A percentile compares a stretch with the other conserved stretches of the same genome.
phyloP scores from a whole-genome alignment of 23 tunicate genomes.

The Halocynthia aurantium region DNA sequence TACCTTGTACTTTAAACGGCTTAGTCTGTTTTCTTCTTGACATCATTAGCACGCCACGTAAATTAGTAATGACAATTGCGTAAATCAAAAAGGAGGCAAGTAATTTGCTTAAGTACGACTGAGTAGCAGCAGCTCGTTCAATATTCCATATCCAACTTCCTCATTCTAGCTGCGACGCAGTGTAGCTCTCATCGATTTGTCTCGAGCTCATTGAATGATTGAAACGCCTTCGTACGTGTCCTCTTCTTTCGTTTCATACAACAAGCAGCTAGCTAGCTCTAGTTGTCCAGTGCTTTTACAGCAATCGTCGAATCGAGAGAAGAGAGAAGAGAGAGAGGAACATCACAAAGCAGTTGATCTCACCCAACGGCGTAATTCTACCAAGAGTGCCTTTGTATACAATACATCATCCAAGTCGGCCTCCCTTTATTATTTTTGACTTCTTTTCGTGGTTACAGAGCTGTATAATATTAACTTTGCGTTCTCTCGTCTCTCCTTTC shows the following conservation, averaged over 20 bases:
- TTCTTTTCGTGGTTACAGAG: neutral
- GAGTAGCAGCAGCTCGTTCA: no score
- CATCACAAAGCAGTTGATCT: constrained; percentile 37
- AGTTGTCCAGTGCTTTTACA: neutral
- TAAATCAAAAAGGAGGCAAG: no score
- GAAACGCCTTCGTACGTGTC: constrained; percentile 22
- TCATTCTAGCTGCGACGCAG: no score
- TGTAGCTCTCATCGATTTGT: constrained; percentile 26
- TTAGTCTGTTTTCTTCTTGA: constrained; percentile 76
- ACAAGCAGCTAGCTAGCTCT: constrained; percentile 23
- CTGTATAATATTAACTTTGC: constrained; percentile 32
- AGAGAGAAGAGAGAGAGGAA: constrained; percentile 17
- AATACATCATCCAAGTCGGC: constrained; percentile 28
- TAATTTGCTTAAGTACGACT: no score
- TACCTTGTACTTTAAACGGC: constrained; percentile 89
- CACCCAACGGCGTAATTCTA: constrained; percentile 35
- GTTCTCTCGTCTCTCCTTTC: constrained; percentile 3
- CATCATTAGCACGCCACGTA: neutral
- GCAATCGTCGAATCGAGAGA: constrained; percentile 31
- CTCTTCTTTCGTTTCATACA: constrained; percentile 16
- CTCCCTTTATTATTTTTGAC: constrained; percentile 16
- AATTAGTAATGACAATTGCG: no score
- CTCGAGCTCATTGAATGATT: constrained; percentile 7
- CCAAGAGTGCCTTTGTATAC: constrained; percentile 38
- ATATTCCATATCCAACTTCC: no score